These are phyloP conservation scores for Bombus huntii DNA, from an alignment of 1,140 invertebrate species.

Conservation along the genomic window DNA sequence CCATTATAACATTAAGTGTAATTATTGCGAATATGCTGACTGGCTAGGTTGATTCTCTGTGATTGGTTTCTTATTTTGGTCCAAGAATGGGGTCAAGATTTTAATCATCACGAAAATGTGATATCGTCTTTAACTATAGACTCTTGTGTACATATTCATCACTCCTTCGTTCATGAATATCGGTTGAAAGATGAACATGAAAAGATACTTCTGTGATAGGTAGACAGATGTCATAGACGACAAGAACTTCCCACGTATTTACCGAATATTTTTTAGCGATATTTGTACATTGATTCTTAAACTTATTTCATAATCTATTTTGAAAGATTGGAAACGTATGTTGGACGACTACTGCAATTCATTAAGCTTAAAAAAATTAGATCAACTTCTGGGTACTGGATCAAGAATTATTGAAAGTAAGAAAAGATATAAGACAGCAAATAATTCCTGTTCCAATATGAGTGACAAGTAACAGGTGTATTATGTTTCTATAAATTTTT, in stretches of 20 bases:
- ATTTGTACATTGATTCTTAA: constrained; percentile 59
- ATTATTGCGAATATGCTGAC: constrained; percentile 58
- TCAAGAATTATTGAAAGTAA: constrained; percentile 41
- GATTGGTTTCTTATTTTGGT: constrained; percentile 57
- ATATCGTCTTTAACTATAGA: constrained; percentile 51
- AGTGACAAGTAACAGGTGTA: constrained; percentile 6
- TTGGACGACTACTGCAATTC: constrained; percentile 28
- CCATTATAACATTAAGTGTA: constrained; percentile 71
- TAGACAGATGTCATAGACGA: constrained; percentile 63
- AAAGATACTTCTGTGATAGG: constrained; percentile 78
- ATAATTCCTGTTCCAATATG: not conserved
- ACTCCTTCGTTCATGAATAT: constrained; percentile 60
- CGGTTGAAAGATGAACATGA: constrained; percentile 56
- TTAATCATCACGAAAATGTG: constrained; percentile 49
- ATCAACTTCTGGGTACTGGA: constrained; percentile 7
- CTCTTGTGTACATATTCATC: constrained; percentile 45
- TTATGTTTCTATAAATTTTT: constrained; percentile 10
- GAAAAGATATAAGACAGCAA: not conserved
- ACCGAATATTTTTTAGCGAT: constrained; percentile 61
- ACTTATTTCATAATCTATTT: constrained; percentile 48
- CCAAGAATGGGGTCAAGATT: constrained; percentile 30
- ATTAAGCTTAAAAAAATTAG: constrained; percentile 43
- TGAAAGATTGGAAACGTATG: constrained; percentile 28
- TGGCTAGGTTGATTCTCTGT: constrained; percentile 51
- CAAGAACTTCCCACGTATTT: constrained; percentile 61